Evolutionary conservation across 2,113 vertebrate species (phyloP).

Genomic region (Cyprinus carpio): DNA sequence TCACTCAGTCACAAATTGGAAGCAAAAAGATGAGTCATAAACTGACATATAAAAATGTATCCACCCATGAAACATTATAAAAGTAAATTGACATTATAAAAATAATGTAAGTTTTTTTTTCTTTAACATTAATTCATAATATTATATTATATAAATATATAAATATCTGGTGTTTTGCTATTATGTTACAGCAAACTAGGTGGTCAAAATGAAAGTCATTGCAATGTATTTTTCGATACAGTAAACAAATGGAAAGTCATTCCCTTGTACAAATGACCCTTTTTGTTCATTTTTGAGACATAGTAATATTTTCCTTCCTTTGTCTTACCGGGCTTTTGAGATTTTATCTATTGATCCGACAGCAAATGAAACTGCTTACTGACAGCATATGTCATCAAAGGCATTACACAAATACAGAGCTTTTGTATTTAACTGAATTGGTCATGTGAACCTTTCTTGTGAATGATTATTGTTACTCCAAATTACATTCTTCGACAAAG

Average conservation of each 20-base stretch:
- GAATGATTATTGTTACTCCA: constrained; percentile 14
- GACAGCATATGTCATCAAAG: constrained; percentile 20
- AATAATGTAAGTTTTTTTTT: neutral
- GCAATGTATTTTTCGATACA: neutral
- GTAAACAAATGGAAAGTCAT: neutral
- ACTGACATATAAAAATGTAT: neutral
- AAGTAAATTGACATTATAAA: neutral
- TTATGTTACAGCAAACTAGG: neutral
- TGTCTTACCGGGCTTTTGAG: constrained; percentile 1
- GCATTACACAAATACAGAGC: constrained; percentile 5
- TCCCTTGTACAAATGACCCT: neutral
- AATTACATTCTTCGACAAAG: constrained; percentile 16
- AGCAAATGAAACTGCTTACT: constrained; percentile 16
- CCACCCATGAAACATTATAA: neutral
- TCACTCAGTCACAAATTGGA: no score
- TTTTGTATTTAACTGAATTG: constrained; percentile 28
- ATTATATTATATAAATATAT: no score
- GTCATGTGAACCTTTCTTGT: constrained; percentile 13
- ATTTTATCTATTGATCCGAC: neutral
- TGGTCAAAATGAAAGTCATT: neutral
- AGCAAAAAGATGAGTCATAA: neutral
- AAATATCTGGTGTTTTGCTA: neutral
- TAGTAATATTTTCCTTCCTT: constrained; percentile 7
- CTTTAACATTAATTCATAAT: no score
- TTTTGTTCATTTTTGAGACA: neutral